Conservation (phyloP, 2,888 invertebrate species). For the Pasiphila rectangulata region DNA sequence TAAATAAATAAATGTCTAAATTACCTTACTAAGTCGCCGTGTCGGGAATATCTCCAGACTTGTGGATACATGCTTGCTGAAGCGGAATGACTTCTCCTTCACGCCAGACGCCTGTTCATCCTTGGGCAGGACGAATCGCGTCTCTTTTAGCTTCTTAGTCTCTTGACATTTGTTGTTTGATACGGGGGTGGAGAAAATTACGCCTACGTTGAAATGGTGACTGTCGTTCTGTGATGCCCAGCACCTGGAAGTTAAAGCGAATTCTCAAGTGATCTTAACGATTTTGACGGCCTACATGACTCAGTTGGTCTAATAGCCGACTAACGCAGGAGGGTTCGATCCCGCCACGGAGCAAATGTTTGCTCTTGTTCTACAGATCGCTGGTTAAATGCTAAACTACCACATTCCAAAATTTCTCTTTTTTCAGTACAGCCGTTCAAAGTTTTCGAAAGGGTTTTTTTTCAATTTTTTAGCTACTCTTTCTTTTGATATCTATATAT, state of each 20-base stretch:
- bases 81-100: constrained; percentile 66
- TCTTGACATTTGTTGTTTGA: constrained; percentile 61
- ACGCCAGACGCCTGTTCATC: constrained; percentile 60
- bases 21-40: constrained; percentile 70
- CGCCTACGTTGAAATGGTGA: constrained; percentile 82
- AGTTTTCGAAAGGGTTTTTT: too few relatives aligned
- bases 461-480: too few relatives aligned
- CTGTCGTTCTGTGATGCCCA: constrained; percentile 83
- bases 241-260: constrained; percentile 55
- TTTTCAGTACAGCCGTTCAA: too few relatives aligned
- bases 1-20: not conserved
- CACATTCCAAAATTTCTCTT: too few relatives aligned
- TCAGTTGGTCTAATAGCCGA: too few relatives aligned
- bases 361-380: too few relatives aligned
- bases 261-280: too few relatives aligned
- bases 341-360: too few relatives aligned
- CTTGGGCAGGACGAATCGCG: constrained; percentile 83
- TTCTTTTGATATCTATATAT: too few relatives aligned
- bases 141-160: constrained; percentile 77
- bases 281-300: too few relatives aligned
- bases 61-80: constrained; percentile 71
- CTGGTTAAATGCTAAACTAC: too few relatives aligned
- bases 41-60: constrained; percentile 78
- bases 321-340: too few relatives aligned
- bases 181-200: constrained; percentile 91